Conservation (phyloP, 1,140 invertebrate species). For the Drosophila seguyi region DNA sequence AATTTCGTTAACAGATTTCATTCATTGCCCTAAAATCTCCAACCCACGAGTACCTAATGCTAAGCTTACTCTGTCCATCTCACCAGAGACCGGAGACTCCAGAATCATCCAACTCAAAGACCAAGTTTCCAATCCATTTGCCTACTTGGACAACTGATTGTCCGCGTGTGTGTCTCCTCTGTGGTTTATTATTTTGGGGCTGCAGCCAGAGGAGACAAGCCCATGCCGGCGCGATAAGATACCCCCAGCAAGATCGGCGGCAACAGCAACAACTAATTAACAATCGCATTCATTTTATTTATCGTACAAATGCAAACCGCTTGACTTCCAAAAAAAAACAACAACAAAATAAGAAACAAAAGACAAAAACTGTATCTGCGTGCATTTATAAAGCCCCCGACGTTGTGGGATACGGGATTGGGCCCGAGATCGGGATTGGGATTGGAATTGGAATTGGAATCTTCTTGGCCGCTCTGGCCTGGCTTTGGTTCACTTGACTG, state of each 20-base stretch:
- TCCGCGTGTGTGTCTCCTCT: slow-evolving; percentile 6
- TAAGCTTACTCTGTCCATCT: not conserved
- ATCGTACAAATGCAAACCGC: slow-evolving; percentile 83
- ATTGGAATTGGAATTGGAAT: slow-evolving; percentile 53
- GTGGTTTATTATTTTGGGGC: slow-evolving; percentile 46
- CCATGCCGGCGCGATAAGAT: slow-evolving; percentile 69
- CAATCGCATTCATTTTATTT: slow-evolving; percentile 83
- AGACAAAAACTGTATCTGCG: slow-evolving; percentile 74
- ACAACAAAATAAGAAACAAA: slow-evolving; percentile 21
- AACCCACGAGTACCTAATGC: not conserved
- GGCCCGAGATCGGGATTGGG: slow-evolving; percentile 33
- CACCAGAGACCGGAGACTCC: not conserved
- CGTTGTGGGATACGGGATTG: slow-evolving; percentile 41
- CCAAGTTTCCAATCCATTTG: slow-evolving; percentile 36
- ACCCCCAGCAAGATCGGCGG: slow-evolving; percentile 34
- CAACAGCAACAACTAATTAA: slow-evolving; percentile 78
- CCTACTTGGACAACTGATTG: slow-evolving; percentile 45
- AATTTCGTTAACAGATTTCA: not conserved
- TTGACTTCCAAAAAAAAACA: slow-evolving; percentile 68
- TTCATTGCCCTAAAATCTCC: not conserved
- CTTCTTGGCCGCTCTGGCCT: slow-evolving; percentile 21
- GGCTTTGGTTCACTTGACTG: slow-evolving; percentile 74
- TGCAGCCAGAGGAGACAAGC: slow-evolving; percentile 54
- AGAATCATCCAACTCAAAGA: slow-evolving; percentile 23
- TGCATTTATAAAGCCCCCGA: slow-evolving; percentile 74